phyloP scores from a whole-genome alignment of 2,797 vertebrate species.

The Bradypodion ventrale region DNA sequence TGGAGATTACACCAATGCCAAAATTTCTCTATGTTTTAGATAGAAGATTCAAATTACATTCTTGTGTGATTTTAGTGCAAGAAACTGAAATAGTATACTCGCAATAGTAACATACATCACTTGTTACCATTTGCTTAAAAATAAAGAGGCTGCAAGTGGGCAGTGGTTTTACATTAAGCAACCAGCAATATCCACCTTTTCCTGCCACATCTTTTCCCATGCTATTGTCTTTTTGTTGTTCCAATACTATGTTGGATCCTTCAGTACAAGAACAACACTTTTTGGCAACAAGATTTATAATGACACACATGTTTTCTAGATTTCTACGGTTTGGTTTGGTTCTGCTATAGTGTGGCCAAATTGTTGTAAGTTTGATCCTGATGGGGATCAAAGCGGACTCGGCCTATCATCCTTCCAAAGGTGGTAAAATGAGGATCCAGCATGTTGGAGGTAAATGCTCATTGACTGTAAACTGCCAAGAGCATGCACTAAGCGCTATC shows the following conservation, averaged over 20 bases:
- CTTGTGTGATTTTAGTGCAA: background rate
- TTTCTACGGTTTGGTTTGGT: background rate
- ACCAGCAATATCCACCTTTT: background rate
- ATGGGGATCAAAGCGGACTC: no score
- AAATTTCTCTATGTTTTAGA: background rate
- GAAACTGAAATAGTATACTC: slow-evolving; percentile 4
- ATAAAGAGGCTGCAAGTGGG: background rate
- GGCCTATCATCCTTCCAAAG: no score
- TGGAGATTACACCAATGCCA: background rate
- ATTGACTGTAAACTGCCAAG: no score
- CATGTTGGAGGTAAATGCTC: no score
- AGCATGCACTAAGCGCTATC: no score
- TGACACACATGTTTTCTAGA: background rate
- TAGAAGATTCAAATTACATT: background rate
- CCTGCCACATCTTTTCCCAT: background rate
- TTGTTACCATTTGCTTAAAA: slow-evolving; percentile 5
- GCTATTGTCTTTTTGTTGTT: background rate
- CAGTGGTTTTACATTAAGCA: background rate
- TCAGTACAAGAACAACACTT: background rate
- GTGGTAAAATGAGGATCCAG: no score
- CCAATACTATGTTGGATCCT: background rate
- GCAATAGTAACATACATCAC: background rate
- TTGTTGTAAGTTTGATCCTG: no score
- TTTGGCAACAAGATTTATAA: background rate
- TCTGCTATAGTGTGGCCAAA: no score